A percentile compares a stretch with the other conserved stretches of the same genome.
Conservation (phyloP, 2,797 vertebrate species). For the Anguilla obscura region DNA sequence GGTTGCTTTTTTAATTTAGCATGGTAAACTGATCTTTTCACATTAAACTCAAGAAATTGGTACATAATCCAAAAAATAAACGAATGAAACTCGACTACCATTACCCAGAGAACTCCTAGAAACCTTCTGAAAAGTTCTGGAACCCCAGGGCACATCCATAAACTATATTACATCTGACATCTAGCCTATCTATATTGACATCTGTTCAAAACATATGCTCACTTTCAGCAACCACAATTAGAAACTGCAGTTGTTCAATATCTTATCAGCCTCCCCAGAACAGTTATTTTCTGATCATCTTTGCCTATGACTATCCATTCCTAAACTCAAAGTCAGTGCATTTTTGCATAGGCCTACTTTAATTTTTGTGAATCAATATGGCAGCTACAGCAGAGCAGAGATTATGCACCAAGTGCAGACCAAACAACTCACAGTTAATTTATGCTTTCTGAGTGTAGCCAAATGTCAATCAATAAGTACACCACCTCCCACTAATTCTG, state of each 20-base stretch:
- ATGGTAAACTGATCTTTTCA: too few species aligned
- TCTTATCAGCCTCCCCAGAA: too few species aligned
- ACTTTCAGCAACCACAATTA: too few species aligned
- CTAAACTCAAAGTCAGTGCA: too few species aligned
- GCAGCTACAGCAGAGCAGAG: too few species aligned
- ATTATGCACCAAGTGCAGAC: too few species aligned
- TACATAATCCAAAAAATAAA: background rate
- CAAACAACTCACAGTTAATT: background rate
- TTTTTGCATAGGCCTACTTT: too few species aligned
- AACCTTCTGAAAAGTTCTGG: background rate
- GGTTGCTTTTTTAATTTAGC: too few species aligned
- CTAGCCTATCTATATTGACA: background rate
- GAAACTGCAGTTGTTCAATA: too few species aligned
- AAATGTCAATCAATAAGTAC: background rate
- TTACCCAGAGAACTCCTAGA: background rate
- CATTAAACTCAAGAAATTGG: background rate
- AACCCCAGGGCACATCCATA: background rate
- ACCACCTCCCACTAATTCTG: background rate
- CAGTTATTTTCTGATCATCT: too few species aligned
- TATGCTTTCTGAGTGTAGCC: background rate
- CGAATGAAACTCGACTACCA: background rate
- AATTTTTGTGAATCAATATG: too few species aligned
- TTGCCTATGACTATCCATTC: too few species aligned
- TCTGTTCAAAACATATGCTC: background rate
- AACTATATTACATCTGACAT: background rate